These are phyloP conservation scores for Prunella strophiata DNA, from an alignment of 2,797 vertebrate genomes.

Conservation along the genomic window DNA sequence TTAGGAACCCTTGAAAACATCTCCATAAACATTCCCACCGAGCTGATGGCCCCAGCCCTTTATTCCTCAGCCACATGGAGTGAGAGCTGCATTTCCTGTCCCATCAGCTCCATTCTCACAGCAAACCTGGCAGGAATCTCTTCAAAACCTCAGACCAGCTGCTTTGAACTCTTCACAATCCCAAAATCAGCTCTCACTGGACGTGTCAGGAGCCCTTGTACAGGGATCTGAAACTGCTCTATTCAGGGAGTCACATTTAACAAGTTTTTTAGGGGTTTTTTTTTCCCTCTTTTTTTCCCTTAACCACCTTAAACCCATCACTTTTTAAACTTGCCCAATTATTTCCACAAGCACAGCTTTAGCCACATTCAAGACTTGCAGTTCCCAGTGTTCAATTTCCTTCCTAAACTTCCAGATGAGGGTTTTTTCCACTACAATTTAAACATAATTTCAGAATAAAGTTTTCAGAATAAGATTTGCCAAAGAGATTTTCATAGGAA, in stretches of 20 bases:
- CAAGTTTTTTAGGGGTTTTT: fast-evolving
- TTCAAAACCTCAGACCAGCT: not conserved
- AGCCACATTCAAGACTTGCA: not conserved
- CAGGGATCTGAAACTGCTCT: not conserved
- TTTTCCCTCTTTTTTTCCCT: not conserved
- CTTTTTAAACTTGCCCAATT: not conserved
- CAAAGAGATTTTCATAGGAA: not conserved
- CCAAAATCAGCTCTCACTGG: not conserved
- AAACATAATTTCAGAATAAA: not conserved
- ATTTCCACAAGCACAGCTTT: not conserved
- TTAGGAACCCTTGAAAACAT: not conserved
- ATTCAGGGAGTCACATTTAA: not conserved
- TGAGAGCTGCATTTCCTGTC: not conserved
- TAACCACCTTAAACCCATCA: not conserved
- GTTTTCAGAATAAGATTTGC: not conserved
- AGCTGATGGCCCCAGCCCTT: not conserved
- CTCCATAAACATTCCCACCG: fast-evolving
- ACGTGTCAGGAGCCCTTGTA: fast-evolving
- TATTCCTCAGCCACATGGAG: not conserved
- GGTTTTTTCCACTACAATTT: not conserved
- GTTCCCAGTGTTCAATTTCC: not conserved
- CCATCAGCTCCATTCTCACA: not conserved
- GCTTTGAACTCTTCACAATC: not conserved
- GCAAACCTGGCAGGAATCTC: not conserved
- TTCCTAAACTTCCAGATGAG: not conserved